Evolutionary conservation across 1,140 invertebrate species (phyloP).

Genomic region (Brachionus rubens): DNA sequence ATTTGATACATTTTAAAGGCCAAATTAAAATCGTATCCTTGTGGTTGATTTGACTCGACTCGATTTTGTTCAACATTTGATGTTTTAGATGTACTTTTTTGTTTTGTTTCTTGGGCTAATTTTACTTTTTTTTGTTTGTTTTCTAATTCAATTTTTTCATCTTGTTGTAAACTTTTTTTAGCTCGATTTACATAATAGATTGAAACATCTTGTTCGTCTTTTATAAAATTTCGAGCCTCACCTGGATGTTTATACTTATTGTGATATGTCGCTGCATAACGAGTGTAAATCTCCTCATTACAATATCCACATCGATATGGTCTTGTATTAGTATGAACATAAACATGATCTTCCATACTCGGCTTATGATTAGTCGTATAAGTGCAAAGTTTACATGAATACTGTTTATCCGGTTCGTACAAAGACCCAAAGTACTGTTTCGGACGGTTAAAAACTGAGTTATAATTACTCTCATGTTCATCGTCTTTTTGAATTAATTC

Average conservation of each 20-base stretch:
- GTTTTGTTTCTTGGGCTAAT: background rate
- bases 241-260: slow-evolving; percentile 46
- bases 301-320: slow-evolving; percentile 46
- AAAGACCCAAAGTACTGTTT: slow-evolving; percentile 46
- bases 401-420: slow-evolving; percentile 46
- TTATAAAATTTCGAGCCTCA: slow-evolving; percentile 43
- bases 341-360: slow-evolving; percentile 47
- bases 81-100: background rate
- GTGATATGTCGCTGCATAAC: slow-evolving; percentile 46
- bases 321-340: slow-evolving; percentile 38
- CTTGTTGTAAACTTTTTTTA: background rate
- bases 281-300: slow-evolving; percentile 42
- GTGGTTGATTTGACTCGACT: background rate
- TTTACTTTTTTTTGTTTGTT: background rate
- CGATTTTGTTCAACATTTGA: background rate
- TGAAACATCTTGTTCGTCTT: slow-evolving; percentile 31
- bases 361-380: slow-evolving; percentile 46
- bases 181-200: slow-evolving; percentile 45
- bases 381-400: slow-evolving; percentile 42
- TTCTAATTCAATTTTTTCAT: background rate
- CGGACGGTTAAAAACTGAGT: slow-evolving; percentile 25
- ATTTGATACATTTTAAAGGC: slow-evolving; percentile 46
- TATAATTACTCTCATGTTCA: background rate
- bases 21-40: slow-evolving; percentile 6
- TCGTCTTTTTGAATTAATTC: background rate